Percentiles rank a stretch among this genome's conserved stretches.
phyloP scores from a whole-genome alignment of 2,888 invertebrate species.

The Salpingus planirostris region DNA sequence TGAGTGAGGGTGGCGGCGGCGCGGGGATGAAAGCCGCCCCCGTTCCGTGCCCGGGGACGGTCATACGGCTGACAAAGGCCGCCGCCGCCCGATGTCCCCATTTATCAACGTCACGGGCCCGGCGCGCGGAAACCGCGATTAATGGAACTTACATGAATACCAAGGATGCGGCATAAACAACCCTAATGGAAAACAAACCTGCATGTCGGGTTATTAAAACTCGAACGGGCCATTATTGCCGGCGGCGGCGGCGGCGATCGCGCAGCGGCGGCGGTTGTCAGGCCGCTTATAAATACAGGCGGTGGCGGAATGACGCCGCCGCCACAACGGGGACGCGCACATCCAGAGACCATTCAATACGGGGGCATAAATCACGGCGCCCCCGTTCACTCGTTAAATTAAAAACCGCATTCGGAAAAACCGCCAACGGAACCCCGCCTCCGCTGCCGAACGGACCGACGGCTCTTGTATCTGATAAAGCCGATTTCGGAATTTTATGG shows the following conservation, averaged over 20 bases:
- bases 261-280: constrained; percentile 10
- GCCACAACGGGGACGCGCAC: constrained; percentile 17
- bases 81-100: constrained; percentile 25
- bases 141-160: constrained; percentile 38
- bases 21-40: too few relatives aligned
- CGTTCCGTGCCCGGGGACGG: neutral
- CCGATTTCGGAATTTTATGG: constrained; percentile 33
- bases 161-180: constrained; percentile 34
- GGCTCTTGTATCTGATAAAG: constrained; percentile 32
- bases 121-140: constrained; percentile 32
- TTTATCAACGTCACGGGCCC: constrained; percentile 34
- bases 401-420: constrained; percentile 31
- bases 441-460: neutral
- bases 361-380: constrained; percentile 28
- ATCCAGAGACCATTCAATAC: constrained; percentile 32
- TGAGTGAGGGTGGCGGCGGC: too few relatives aligned
- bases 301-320: constrained; percentile 12
- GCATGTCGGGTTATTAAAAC: constrained; percentile 27
- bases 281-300: constrained; percentile 19
- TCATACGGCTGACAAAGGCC: constrained; percentile 21
- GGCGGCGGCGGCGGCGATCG: constrained; percentile 16
- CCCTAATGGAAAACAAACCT: constrained; percentile 35
- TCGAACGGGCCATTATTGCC: constrained; percentile 23
- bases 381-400: constrained; percentile 30
- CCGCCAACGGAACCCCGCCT: constrained; percentile 7